Conservation (phyloP, 2,113 vertebrate genomes). For the Anseranas semipalmata region DNA sequence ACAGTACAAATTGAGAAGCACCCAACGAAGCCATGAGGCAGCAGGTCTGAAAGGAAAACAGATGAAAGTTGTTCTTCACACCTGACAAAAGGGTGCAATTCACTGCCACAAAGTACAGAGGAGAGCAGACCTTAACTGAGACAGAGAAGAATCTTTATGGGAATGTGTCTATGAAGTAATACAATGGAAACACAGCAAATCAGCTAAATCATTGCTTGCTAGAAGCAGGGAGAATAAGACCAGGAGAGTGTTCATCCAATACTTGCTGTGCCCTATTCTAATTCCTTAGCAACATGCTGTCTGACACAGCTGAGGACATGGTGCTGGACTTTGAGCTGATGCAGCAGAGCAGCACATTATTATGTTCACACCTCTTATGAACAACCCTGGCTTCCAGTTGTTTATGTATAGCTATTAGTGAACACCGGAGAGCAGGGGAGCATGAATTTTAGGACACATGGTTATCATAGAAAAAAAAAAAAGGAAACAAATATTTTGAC, state of each 20-base stretch:
- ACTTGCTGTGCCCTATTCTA: neutral
- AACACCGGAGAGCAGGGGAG: neutral
- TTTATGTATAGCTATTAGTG: neutral
- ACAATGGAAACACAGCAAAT: neutral
- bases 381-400: neutral
- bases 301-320: neutral
- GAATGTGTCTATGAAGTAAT: neutral
- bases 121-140: neutral
- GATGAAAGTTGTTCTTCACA: neutral
- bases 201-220: neutral
- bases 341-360: neutral
- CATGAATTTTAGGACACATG: neutral
- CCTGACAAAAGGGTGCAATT: neutral
- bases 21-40: neutral
- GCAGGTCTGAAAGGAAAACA: neutral
- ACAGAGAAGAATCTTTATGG: neutral
- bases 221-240: neutral
- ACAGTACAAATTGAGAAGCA: neutral
- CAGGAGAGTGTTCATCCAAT: neutral
- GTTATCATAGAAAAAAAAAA: neutral
- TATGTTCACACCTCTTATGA: neutral
- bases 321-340: neutral
- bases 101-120: neutral
- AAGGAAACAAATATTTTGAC: conserved; percentile 51
- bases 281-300: neutral